Percentiles rank a stretch among this genome's conserved stretches.
phyloP scores from a whole-genome alignment of 2,797 vertebrate genomes.

The Microctenopoma stevenorrisi region DNA sequence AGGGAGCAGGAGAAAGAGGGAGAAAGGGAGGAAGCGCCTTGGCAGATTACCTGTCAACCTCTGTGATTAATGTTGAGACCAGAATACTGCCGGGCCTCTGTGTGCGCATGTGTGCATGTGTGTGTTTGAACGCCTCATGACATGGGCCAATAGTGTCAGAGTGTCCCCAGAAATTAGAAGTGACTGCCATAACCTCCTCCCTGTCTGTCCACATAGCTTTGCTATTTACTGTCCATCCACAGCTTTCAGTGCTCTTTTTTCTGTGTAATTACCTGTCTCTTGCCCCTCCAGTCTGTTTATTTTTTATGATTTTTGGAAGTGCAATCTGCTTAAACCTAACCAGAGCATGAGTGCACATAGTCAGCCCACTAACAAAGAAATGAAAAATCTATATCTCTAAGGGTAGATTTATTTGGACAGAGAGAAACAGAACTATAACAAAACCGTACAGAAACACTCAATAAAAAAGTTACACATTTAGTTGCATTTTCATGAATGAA shows the following conservation, averaged over 20 bases:
- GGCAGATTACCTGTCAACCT: slow-evolving; percentile 83
- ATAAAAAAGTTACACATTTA: too few relatives aligned
- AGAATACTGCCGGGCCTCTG: slow-evolving; percentile 64
- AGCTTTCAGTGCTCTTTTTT: neutral
- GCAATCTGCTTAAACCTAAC: neutral
- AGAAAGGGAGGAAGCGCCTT: slow-evolving; percentile 58
- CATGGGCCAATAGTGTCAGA: slow-evolving; percentile 65
- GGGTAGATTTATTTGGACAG: too few relatives aligned
- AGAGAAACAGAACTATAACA: too few relatives aligned
- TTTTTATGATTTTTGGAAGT: neutral
- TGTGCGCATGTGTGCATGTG: slow-evolving; percentile 44
- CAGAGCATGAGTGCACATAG: neutral
- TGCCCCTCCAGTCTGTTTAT: neutral
- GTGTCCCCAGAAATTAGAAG: slow-evolving; percentile 75
- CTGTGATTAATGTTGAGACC: slow-evolving; percentile 83
- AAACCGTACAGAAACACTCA: too few relatives aligned
- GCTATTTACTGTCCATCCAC: slow-evolving; percentile 10
- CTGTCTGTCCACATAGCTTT: slow-evolving; percentile 53
- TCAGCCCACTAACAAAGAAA: too few relatives aligned
- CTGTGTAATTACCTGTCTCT: neutral
- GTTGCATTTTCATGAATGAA: too few relatives aligned
- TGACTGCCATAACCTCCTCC: slow-evolving; percentile 67
- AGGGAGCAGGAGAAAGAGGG: slow-evolving; percentile 24
- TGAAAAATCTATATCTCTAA: too few relatives aligned
- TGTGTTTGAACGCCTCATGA: slow-evolving; percentile 51